A percentile compares a stretch with the other conserved stretches of the same genome.
These are phyloP conservation scores for Oligia strigilis DNA, from an alignment of 2,888 invertebrate species.

Conservation along the genomic window DNA sequence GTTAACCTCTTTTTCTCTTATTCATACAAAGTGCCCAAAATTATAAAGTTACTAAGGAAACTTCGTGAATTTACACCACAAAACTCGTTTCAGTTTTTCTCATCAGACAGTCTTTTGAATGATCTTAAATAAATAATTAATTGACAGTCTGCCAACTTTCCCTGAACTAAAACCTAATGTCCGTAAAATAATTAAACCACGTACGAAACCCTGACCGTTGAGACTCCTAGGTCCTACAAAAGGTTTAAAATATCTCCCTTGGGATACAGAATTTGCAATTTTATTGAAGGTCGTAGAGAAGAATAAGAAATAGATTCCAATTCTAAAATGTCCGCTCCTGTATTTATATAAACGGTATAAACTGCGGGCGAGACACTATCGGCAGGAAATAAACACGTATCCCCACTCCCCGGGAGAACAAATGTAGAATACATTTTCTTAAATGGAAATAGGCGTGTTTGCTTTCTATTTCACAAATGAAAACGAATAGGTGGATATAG, in stretches of 20 bases:
- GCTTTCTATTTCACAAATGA: constrained; percentile 24
- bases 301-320: constrained; percentile 66
- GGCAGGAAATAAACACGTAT: constrained; percentile 64
- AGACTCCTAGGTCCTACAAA: constrained; percentile 26
- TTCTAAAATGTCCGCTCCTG: constrained; percentile 62
- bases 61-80: not conserved
- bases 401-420: constrained; percentile 41
- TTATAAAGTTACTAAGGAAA: not conserved
- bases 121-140: not conserved
- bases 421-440: constrained; percentile 61
- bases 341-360: constrained; percentile 67
- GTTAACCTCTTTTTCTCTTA: constrained; percentile 9
- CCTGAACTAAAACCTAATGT: not conserved
- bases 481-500: not conserved
- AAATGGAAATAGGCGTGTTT: constrained; percentile 30
- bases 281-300: constrained; percentile 56
- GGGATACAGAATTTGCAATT: constrained; percentile 44
- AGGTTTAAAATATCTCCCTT: constrained; percentile 36
- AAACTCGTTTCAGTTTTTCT: not conserved
- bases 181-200: constrained; percentile 43
- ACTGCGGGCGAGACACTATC: constrained; percentile 53
- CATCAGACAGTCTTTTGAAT: not conserved
- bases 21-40: constrained; percentile 17
- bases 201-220: constrained; percentile 23
- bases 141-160: not conserved